Evolutionary conservation across 1,140 invertebrate species (phyloP).

Genomic region (Magallana angulata): DNA sequence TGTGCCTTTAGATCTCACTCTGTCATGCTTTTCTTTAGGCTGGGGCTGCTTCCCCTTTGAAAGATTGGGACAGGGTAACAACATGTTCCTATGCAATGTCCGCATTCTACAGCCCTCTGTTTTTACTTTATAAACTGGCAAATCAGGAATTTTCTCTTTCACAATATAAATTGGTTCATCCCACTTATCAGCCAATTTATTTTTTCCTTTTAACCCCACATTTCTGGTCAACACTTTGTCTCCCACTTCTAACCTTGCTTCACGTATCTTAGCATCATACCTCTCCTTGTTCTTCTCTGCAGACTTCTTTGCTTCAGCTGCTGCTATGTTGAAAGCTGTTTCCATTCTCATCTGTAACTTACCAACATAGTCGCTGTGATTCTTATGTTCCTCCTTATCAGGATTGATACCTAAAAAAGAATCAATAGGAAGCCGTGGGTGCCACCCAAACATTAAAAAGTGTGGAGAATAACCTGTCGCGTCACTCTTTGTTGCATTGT

Average conservation of each 20-base stretch:
- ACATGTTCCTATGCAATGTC: slow-evolving; percentile 48
- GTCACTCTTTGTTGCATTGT: slow-evolving; percentile 55
- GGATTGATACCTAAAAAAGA: slow-evolving; percentile 44
- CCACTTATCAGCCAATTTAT: slow-evolving; percentile 58
- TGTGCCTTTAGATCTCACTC: too few relatives aligned
- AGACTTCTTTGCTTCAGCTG: slow-evolving; percentile 21
- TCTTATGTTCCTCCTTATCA: neutral
- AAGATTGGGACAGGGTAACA: slow-evolving; percentile 7
- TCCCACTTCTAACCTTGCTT: slow-evolving; percentile 23
- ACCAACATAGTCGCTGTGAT: slow-evolving; percentile 10
- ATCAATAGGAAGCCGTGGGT: slow-evolving; percentile 55
- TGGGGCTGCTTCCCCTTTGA: too few relatives aligned
- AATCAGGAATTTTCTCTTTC: slow-evolving; percentile 27
- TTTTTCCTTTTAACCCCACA: slow-evolving; percentile 48
- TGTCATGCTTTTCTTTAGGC: too few relatives aligned
- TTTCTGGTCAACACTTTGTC: slow-evolving; percentile 53
- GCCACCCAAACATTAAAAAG: slow-evolving; percentile 57
- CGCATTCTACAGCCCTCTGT: neutral
- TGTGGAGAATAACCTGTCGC: slow-evolving; percentile 48
- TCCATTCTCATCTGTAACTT: slow-evolving; percentile 35
- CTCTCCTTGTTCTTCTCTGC: neutral
- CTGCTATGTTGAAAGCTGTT: slow-evolving; percentile 44
- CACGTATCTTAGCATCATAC: slow-evolving; percentile 10
- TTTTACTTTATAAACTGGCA: slow-evolving; percentile 55
- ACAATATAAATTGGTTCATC: slow-evolving; percentile 45